Percentiles rank a stretch among this genome's conserved stretches.
These are phyloP conservation scores for Microchrysa polita DNA, from an alignment of 2,888 invertebrate genomes.

Conservation along the genomic window DNA sequence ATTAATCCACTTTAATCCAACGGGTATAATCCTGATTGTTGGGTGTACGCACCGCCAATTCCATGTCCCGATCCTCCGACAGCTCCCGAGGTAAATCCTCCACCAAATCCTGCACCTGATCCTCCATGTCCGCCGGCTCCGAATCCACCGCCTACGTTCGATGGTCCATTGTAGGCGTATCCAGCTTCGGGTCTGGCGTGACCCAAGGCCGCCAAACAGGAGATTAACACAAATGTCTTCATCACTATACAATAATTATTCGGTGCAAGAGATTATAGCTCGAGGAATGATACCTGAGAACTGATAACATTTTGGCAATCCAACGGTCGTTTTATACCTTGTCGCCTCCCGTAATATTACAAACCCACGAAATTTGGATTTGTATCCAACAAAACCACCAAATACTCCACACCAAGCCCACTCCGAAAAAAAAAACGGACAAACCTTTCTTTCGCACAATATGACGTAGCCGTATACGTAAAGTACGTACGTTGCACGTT, in stretches of 20 bases:
- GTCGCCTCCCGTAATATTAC: slow-evolving; percentile 14
- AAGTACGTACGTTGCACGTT: slow-evolving; percentile 3
- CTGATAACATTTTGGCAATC: slow-evolving; percentile 45
- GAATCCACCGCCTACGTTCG: slow-evolving; percentile 52
- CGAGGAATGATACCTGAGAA: slow-evolving; percentile 41
- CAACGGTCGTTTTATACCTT: slow-evolving; percentile 44
- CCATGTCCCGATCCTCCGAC: slow-evolving; percentile 55
- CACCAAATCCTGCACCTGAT: slow-evolving; percentile 60
- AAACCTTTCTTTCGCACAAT: slow-evolving; percentile 8
- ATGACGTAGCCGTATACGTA: too few species aligned
- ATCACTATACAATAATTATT: slow-evolving; percentile 36
- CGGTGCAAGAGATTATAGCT: slow-evolving; percentile 18
- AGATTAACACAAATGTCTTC: slow-evolving; percentile 51
- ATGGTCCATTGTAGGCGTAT: slow-evolving; percentile 54
- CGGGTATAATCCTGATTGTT: slow-evolving; percentile 49
- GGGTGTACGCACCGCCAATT: slow-evolving; percentile 52
- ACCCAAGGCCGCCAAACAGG: slow-evolving; percentile 51
- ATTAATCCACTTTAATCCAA: too few species aligned
- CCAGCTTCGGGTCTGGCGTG: slow-evolving; percentile 52
- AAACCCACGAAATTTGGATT: slow-evolving; percentile 11
- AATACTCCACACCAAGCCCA: slow-evolving; percentile 15
- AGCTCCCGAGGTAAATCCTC: slow-evolving; percentile 57
- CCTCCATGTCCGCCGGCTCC: slow-evolving; percentile 61
- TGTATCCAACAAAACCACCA: slow-evolving; percentile 18
- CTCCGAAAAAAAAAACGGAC: slow-evolving; percentile 24